Evolutionary conservation across 1,140 invertebrate genomes (phyloP).

Genomic region (Drosophila bipectinata): DNA sequence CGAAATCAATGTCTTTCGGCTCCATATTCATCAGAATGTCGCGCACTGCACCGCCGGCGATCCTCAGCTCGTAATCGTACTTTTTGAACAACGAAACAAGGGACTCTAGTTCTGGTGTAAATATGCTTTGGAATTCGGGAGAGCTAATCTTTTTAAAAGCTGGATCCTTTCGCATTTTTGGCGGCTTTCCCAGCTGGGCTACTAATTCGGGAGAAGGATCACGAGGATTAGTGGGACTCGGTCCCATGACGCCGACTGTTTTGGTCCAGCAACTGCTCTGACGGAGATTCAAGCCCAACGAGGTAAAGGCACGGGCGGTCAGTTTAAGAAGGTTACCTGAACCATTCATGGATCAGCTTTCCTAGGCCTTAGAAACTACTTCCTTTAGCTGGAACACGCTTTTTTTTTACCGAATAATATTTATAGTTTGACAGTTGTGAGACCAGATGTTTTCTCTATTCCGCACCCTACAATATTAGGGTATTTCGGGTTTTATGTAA

Average conservation of each 20-base stretch:
- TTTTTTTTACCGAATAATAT: background rate
- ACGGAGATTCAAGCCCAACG: background rate
- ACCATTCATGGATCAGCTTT: constrained; percentile 18
- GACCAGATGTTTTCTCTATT: background rate
- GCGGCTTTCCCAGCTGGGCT: constrained; percentile 82
- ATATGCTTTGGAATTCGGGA: constrained; percentile 91
- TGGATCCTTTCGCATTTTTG: constrained; percentile 87
- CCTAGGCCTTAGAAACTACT: background rate
- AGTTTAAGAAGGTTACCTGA: constrained; percentile 4
- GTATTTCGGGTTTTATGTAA: too few species aligned
- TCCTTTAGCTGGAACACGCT: too few species aligned
- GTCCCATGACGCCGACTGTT: constrained; percentile 1
- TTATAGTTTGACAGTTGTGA: background rate
- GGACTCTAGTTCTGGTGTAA: constrained; percentile 90
- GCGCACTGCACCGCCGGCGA: constrained; percentile 97
- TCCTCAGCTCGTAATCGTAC: constrained; percentile 93
- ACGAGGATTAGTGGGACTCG: background rate
- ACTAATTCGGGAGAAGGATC: constrained; percentile 26
- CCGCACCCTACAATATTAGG: too few species aligned
- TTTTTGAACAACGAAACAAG: constrained; percentile 91
- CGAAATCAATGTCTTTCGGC: constrained; percentile 98
- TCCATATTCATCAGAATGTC: constrained; percentile 95
- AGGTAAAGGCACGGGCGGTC: constrained; percentile 4
- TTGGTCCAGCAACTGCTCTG: background rate
- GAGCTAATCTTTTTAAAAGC: constrained; percentile 88